Base-by-base conservation (phyloP, 2,888 invertebrate genomes). In the Kuschelorhynchus macadamiae region DNA sequence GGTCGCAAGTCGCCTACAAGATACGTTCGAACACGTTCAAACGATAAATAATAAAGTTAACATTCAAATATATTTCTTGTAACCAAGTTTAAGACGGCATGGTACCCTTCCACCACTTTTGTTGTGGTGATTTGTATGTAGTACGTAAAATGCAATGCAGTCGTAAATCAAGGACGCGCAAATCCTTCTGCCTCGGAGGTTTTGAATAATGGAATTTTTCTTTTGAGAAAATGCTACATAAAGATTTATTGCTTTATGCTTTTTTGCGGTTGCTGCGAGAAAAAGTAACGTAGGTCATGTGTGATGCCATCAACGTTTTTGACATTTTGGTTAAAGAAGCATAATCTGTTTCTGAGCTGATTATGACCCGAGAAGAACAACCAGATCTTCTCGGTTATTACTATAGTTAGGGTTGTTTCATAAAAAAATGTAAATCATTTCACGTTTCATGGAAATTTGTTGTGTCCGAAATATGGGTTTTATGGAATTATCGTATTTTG, bases 21-120 rank as follows among this genome's bases (percentile, higher is more conserved):
- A 36, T 36, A 3, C 9, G 9, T 7, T 36, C 5, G 11, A n/a
- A 36, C 3, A 7, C 36, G 5, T 11, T 36, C 36, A 11, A 11
- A 12, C 36, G 12, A 36, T 36, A 36, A 44, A 16, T 7, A 20
- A 44, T 17, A 4, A 44, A 20, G 44, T 44, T 44, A 11, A 12
- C 16, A 44, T 44, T 44, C 17, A 44, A 44, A 44, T 50, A 12
- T 16, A 18, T 50, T 32, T 16, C 21, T 47, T 50, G 9, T 50
- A 25, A 50, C 5, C 12, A 46, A 7, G 46, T 14, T 46, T n/a
- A 46, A 46, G 5, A 20, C 17, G 8, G 46, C 46, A n/a, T n/a
- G 30, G 32, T 12, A 50, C 30, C 25, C 33, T 50, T 50, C 47
- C 16, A 12, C 50, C 12, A 11, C 7, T 50, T 32, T 21, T 46